Conservation (phyloP, 2,113 vertebrate genomes). For the Erythrocercus mccallii region DNA sequence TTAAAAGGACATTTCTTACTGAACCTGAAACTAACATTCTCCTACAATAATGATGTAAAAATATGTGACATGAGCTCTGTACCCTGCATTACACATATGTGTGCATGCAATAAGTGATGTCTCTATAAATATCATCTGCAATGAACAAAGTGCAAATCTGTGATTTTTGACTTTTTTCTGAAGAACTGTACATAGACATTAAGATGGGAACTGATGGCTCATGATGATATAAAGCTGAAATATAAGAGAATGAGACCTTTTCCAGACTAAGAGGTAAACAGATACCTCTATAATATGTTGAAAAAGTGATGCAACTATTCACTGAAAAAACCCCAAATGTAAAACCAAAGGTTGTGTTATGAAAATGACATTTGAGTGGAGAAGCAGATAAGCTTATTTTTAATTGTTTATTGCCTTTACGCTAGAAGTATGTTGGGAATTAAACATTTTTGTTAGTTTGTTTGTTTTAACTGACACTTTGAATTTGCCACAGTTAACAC, state of each 20-base stretch:
- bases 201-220: background rate
- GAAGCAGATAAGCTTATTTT: background rate
- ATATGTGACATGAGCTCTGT: background rate
- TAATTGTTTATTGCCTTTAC: background rate
- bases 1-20: background rate
- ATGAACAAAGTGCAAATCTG: background rate
- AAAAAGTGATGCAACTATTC: background rate
- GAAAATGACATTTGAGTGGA: background rate
- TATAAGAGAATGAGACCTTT: background rate
- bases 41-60: background rate
- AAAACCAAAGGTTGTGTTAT: background rate
- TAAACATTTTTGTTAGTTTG: background rate
- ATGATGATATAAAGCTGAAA: background rate
- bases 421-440: background rate
- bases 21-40: background rate
- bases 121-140: background rate
- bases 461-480: background rate
- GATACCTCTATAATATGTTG: background rate
- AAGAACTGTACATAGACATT: background rate
- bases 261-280: background rate
- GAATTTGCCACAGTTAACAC: background rate
- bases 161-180: background rate
- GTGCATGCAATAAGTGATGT: rapidly evolving
- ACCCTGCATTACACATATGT: background rate
- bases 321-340: background rate